Conservation (phyloP, 2,888 invertebrate genomes). For the Meiosimyza platycephala region DNA sequence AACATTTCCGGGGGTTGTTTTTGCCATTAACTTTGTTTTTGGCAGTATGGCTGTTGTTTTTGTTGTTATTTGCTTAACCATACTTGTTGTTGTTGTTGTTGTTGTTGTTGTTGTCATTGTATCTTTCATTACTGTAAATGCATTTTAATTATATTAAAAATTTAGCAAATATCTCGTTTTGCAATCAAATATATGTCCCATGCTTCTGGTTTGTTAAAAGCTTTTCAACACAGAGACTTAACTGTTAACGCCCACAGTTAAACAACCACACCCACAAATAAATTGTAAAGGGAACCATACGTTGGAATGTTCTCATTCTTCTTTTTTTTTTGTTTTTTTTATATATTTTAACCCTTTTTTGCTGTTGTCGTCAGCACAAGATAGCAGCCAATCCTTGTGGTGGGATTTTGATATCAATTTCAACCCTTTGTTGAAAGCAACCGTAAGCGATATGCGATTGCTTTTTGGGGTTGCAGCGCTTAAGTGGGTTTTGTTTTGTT, state of each 20-base stretch:
- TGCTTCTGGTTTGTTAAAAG: too few species aligned
- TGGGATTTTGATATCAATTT: neutral
- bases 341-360: slow-evolving; percentile 18
- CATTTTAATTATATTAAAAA: slow-evolving; percentile 19
- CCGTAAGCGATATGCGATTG: neutral
- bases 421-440: slow-evolving; percentile 1
- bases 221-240: too few species aligned
- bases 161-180: slow-evolving; percentile 3
- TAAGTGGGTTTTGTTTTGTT: too few species aligned
- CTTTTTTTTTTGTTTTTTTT: neutral
- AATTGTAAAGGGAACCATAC: too few species aligned
- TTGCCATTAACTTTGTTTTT: neutral
- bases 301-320: neutral
- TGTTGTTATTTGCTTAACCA: too few species aligned
- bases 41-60: too few species aligned
- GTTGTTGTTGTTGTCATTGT: neutral
- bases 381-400: slow-evolving; percentile 5
- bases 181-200: neutral
- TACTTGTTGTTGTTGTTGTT: neutral
- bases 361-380: too few species aligned
- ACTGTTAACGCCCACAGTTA: too few species aligned
- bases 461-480: neutral
- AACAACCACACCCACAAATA: too few species aligned
- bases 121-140: slow-evolving; percentile 8
- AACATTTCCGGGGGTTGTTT: slow-evolving; percentile 19